Evolutionary conservation across 37 sponge, comb jelly and placozoan genomes (phyloP), one percentile per base, ranked within the genome.

Genomic region (Diacarnus erythraeanus): DNA sequence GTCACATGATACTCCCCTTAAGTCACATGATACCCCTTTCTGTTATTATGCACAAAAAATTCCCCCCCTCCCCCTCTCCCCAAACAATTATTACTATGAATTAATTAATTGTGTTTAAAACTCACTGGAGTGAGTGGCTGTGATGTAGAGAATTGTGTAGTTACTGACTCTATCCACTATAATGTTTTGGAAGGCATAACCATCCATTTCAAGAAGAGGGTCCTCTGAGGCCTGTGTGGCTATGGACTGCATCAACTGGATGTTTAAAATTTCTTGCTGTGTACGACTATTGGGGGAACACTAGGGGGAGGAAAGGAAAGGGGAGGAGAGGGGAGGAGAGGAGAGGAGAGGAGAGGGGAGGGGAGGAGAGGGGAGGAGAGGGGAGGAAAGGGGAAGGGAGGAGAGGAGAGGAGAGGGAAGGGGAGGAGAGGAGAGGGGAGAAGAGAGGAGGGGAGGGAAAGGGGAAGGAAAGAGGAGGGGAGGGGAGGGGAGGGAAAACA

Each of bases 121-220:
- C 51, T 47, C 12, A 47, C 51, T 12, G 6, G 6, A 15, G 12
- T 12, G 51, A 12, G 12, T 20, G 38, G 83, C 84, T 0, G 87
- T 77, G 47, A 90, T 76, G 66, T 80, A 90, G 71, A 90, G 59
- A 12, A 90, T 77, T 0, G 84, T 88, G 38, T 84, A 66, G 0
- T 6, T 34, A 5, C 42, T 35, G 1, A 77, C 80, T 60, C 79
- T 77, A 23, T 47, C 51, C 51, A 47, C 12, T 6, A 12, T 81
- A 2, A 94, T 60, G 60, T 79, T 82, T 42, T 65, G 36, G 47
- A 94, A 87, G 59, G 72, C 56, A 75, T 71, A 71, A 2, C 71
- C 83, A 30, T 43, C 27, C 35, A 77, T 30, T 18, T 41, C 25
- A 54, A 81, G 41, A 27, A 75, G 37, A 33, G 79, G 84, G 18